These are phyloP conservation scores for Cybosia mesomella DNA, from an alignment of 2,888 invertebrate genomes.

Conservation along the genomic window DNA sequence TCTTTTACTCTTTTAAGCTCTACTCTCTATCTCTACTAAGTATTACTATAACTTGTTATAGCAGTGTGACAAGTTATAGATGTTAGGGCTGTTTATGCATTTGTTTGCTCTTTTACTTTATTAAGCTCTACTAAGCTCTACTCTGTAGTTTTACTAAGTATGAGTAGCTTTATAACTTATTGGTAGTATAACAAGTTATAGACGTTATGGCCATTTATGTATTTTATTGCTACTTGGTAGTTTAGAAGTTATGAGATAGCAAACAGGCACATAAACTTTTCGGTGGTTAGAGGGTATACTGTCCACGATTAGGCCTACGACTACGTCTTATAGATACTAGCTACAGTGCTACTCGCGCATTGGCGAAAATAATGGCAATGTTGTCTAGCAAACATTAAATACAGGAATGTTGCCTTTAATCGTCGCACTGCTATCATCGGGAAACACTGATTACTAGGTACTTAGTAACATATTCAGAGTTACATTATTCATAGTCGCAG, in stretches of 20 bases:
- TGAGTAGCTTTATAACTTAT: background rate
- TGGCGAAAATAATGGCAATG: background rate
- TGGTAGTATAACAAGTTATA: background rate
- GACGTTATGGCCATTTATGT: too few species aligned
- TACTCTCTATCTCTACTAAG: too few species aligned
- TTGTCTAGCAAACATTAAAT: background rate
- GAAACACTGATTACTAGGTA: background rate
- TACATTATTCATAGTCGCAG: background rate
- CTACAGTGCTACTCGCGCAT: background rate
- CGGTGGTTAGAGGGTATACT: background rate
- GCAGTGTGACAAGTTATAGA: too few species aligned
- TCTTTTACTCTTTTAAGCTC: too few species aligned
- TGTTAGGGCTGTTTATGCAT: too few species aligned
- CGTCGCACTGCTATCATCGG: background rate
- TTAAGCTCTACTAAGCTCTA: too few species aligned
- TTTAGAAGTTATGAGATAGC: background rate
- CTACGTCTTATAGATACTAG: background rate
- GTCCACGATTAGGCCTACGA: background rate
- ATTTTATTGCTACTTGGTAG: too few species aligned
- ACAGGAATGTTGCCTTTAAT: background rate
- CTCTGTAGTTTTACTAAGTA: too few species aligned
- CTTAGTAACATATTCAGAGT: constrained; percentile 1
- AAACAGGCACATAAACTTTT: background rate
- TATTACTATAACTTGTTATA: too few species aligned
- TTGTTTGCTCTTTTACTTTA: too few species aligned